Conservation (phyloP, 2,113 vertebrate genomes). For the Eptatretus burgeri region DNA sequence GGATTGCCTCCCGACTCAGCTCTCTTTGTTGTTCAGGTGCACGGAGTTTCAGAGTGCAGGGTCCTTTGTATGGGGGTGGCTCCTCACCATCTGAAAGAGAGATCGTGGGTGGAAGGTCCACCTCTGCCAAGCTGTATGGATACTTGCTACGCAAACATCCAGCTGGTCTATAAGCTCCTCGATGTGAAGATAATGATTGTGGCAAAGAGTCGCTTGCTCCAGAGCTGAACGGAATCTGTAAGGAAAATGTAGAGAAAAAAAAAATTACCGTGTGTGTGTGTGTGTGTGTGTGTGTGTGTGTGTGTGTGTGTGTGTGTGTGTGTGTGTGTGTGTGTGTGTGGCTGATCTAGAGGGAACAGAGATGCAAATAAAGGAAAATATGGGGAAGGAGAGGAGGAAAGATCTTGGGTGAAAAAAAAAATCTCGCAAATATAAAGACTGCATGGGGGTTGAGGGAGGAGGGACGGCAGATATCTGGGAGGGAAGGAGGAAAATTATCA, state of each 20-base stretch:
- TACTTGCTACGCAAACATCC: constrained; percentile 35
- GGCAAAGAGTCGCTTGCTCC: neutral
- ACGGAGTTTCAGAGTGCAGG: constrained; percentile 62
- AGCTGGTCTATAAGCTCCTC: neutral
- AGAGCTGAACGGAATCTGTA: neutral
- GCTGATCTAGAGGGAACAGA: neutral
- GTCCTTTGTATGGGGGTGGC: constrained; percentile 69
- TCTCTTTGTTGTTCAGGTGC: constrained; percentile 93
- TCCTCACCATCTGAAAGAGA: constrained; percentile 81
- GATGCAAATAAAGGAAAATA: neutral
- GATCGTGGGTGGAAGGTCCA: constrained; percentile 87
- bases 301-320: too few species aligned
- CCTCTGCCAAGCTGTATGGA: constrained; percentile 72
- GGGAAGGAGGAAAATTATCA: neutral
- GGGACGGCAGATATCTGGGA: neutral
- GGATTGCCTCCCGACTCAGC: constrained; percentile 72
- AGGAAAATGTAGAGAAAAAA: neutral
- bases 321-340: neutral
- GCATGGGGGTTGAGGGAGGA: neutral
- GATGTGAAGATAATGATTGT: neutral
- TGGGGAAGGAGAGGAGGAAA: neutral
- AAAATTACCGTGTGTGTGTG: too few species aligned
- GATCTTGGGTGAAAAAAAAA: neutral
- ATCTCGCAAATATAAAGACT: too few species aligned
- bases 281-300: too few species aligned